A percentile compares a stretch with the other conserved stretches of the same genome.
Evolutionary conservation across 1,140 invertebrate species (phyloP).

Genomic region (Triops longicaudatus): DNA sequence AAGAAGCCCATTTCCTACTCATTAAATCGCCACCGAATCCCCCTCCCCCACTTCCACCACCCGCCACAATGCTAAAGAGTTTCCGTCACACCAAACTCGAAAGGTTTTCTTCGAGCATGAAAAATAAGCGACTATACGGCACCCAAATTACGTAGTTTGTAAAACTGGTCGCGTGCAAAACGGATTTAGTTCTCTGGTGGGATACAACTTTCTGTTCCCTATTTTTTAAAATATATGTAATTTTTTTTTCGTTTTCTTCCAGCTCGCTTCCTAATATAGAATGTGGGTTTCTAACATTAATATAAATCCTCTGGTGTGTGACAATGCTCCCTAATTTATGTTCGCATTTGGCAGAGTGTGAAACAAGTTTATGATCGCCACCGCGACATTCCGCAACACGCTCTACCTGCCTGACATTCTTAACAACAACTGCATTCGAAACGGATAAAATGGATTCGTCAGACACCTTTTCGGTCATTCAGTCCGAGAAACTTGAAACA

Average conservation of each 20-base stretch:
- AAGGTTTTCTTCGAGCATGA: not conserved
- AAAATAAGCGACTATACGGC: too few relatives aligned
- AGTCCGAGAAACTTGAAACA: too few relatives aligned
- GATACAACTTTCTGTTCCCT: not conserved
- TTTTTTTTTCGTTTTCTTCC: not conserved
- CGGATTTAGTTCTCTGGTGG: not conserved
- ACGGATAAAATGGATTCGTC: conserved; percentile 5
- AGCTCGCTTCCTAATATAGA: not conserved
- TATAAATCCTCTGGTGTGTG: not conserved
- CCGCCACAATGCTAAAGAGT: not conserved
- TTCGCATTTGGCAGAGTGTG: conserved; percentile 1
- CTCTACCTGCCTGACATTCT: not conserved
- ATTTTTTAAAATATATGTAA: not conserved
- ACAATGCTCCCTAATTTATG: conserved; percentile 12
- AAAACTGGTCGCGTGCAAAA: conserved; percentile 11
- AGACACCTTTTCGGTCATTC: not conserved
- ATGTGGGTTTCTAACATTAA: not conserved
- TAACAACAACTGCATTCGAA: not conserved
- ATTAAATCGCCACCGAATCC: conserved; percentile 3
- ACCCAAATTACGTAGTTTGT: too few relatives aligned
- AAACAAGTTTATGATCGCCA: conserved; percentile 15
- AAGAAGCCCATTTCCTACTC: not conserved
- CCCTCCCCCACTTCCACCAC: not conserved
- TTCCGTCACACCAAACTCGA: not conserved
- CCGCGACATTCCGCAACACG: not conserved